Evolutionary conservation across 2,113 vertebrate species (phyloP).

Genomic region (Percina caprodes): DNA sequence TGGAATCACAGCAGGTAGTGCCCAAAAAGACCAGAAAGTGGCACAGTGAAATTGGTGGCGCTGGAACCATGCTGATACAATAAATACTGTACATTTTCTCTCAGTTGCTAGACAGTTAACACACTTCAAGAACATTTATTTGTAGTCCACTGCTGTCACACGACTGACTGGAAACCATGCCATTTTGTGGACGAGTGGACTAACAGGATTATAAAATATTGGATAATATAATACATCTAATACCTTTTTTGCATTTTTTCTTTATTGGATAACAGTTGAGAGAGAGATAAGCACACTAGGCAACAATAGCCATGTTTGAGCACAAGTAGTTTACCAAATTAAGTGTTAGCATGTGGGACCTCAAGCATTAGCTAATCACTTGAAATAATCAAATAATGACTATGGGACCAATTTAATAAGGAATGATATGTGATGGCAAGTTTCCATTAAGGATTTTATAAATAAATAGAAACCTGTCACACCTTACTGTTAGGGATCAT

Average conservation of each 20-base stretch:
- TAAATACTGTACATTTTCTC: not conserved
- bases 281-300: not conserved
- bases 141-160: not conserved
- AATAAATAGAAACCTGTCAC: too few relatives aligned
- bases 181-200: not conserved
- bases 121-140: too few relatives aligned
- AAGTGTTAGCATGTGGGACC: too few relatives aligned
- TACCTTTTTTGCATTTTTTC: not conserved
- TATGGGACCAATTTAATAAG: too few relatives aligned
- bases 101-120: not conserved
- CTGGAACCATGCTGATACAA: not conserved
- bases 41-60: not conserved
- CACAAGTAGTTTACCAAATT: too few relatives aligned
- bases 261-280: not conserved
- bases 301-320: not conserved
- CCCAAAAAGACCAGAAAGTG: not conserved
- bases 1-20: not conserved
- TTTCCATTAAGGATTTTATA: too few relatives aligned
- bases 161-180: not conserved
- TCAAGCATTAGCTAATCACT: too few relatives aligned
- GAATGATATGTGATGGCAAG: too few relatives aligned
- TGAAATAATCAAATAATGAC: too few relatives aligned
- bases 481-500: too few relatives aligned
- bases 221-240: not conserved
- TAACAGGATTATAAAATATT: not conserved